Percentiles rank a stretch among this genome's conserved stretches.
phyloP scores from a whole-genome alignment of 53 echinoderm and acorn worm species.

The Echinarachnius parma region DNA sequence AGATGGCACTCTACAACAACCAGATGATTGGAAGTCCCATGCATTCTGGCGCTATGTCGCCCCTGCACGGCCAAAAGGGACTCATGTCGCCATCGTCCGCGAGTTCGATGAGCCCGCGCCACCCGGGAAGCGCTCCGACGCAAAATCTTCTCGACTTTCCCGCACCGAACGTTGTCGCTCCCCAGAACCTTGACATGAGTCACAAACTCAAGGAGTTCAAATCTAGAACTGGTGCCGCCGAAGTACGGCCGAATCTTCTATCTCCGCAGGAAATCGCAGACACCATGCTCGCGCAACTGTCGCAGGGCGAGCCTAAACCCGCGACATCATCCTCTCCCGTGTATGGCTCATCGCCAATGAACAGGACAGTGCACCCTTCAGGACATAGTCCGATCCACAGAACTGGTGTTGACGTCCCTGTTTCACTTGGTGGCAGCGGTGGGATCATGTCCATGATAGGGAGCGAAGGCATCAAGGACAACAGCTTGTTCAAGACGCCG shows the following conservation, averaged over 20 bases:
- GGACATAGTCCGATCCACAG: conserved; percentile 26
- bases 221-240: conserved; percentile 68
- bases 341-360: conserved; percentile 47
- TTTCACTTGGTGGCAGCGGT: neutral
- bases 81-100: conserved; percentile 54
- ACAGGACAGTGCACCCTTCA: conserved; percentile 27
- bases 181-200: conserved; percentile 89
- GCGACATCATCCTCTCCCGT: conserved; percentile 37
- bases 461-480: conserved; percentile 22
- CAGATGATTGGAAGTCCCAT: conserved; percentile 34
- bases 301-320: conserved; percentile 62
- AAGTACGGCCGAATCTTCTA: conserved; percentile 71
- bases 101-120: conserved; percentile 57
- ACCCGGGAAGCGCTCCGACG: conserved; percentile 38
- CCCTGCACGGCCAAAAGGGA: conserved; percentile 66
- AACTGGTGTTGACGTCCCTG: conserved; percentile 5
- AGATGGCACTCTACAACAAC: conserved; percentile 25
- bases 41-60: conserved; percentile 36
- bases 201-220: conserved; percentile 95
- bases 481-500: conserved; percentile 70
- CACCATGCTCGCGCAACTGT: conserved; percentile 93
- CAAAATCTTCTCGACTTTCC: conserved; percentile 80
- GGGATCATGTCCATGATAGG: conserved; percentile 6
- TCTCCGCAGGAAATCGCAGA: conserved; percentile 99
- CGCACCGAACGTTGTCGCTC: conserved; percentile 94